Evolutionary conservation across 2,888 invertebrate genomes (phyloP).

Genomic region (Agonopterix heracliana): DNA sequence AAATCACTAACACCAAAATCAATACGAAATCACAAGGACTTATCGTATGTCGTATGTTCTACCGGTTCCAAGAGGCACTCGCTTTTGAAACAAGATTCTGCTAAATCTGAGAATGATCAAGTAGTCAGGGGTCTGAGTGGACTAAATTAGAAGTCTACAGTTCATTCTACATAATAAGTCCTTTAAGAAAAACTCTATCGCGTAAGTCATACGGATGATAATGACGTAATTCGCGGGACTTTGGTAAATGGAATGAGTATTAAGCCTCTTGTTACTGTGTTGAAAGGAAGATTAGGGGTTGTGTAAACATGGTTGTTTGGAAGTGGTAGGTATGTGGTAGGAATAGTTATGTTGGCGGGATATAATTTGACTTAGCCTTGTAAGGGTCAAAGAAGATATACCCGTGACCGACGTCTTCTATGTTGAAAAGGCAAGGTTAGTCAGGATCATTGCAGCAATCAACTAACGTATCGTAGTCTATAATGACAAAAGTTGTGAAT

Average conservation of each 20-base stretch:
- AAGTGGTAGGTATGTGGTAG: not conserved
- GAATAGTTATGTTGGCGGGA: not conserved
- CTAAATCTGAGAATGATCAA: slow-evolving; percentile 58
- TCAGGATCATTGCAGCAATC: too few species aligned
- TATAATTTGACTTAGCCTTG: too few species aligned
- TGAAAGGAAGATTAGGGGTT: slow-evolving; percentile 13
- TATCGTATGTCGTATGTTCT: slow-evolving; percentile 22
- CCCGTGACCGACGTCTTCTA: too few species aligned
- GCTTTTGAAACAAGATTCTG: slow-evolving; percentile 54
- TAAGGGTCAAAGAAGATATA: too few species aligned
- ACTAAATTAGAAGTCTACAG: slow-evolving; percentile 32
- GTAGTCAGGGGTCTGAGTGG: slow-evolving; percentile 45
- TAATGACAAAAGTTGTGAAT: too few species aligned
- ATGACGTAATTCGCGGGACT: slow-evolving; percentile 33
- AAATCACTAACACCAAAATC: too few species aligned
- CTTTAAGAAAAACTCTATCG: too few species aligned
- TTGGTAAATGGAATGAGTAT: slow-evolving; percentile 28
- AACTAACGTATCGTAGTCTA: too few species aligned
- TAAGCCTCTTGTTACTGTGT: slow-evolving; percentile 37
- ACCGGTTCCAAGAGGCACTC: slow-evolving; percentile 22
- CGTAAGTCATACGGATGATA: slow-evolving; percentile 2
- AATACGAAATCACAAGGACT: slow-evolving; percentile 19
- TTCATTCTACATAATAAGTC: too few species aligned
- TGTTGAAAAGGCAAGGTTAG: too few species aligned
- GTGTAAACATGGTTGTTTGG: slow-evolving; percentile 9